A percentile compares a stretch with the other conserved stretches of the same genome.
phyloP scores from a whole-genome alignment of 92 coral and sea anemone genomes.

The Chrysogorgia sp. region DNA sequence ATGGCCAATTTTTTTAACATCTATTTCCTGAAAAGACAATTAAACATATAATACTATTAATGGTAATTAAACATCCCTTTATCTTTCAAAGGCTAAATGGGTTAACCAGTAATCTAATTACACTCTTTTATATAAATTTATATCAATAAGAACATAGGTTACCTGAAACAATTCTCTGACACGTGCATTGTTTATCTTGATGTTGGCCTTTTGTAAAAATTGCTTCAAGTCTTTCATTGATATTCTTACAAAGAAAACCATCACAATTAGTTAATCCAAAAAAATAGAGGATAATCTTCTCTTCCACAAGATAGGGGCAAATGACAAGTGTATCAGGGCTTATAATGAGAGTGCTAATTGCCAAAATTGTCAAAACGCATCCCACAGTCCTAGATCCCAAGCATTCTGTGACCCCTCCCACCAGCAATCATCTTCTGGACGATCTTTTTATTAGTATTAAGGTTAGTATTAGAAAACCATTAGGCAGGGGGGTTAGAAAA shows the following conservation, averaged over 20 bases:
- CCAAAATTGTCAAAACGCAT: too few species aligned
- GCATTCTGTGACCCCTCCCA: too few species aligned
- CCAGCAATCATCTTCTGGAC: too few species aligned
- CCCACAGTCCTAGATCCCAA: too few species aligned
- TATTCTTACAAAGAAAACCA: slow-evolving; percentile 53
- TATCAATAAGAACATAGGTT: neutral
- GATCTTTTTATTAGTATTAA: too few species aligned
- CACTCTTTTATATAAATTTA: neutral
- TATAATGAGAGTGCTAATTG: too few species aligned
- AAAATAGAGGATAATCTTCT: too few species aligned
- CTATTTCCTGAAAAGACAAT: slow-evolving; percentile 66
- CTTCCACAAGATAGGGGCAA: neutral
- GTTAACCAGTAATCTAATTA: neutral
- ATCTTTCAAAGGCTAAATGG: neutral
- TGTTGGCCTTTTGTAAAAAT: slow-evolving; percentile 85
- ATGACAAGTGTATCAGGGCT: too few species aligned
- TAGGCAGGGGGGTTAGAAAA: too few species aligned
- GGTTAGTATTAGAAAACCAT: too few species aligned
- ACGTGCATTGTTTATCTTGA: slow-evolving; percentile 80
- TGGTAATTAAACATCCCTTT: neutral
- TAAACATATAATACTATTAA: neutral
- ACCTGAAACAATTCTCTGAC: slow-evolving; percentile 87
- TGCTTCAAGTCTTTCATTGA: slow-evolving; percentile 93
- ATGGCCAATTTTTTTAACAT: slow-evolving; percentile 71
- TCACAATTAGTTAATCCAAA: neutral